Conservation (phyloP, 2,888 invertebrate species). For the Brachyptera risi region DNA sequence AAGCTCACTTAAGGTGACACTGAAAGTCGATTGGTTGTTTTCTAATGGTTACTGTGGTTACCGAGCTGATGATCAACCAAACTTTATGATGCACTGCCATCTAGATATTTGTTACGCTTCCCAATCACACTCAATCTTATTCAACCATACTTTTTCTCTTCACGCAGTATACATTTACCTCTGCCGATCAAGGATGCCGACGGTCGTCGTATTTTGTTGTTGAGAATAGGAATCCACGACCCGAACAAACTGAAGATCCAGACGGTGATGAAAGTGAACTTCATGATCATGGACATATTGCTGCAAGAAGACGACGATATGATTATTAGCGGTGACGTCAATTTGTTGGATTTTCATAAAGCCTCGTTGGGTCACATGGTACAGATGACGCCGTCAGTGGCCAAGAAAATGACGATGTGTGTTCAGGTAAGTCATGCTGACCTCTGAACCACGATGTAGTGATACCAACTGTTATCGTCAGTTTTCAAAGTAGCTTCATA, state of each 20-base stretch:
- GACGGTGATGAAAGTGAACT: constrained; percentile 63
- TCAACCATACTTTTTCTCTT: no score
- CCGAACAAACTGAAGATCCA: neutral
- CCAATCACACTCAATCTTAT: no score
- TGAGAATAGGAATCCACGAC: constrained; percentile 55
- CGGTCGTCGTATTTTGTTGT: constrained; percentile 69
- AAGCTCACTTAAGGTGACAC: no score
- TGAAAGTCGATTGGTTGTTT: no score
- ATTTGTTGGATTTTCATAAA: constrained; percentile 58
- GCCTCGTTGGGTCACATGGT: constrained; percentile 61
- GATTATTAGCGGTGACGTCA: constrained; percentile 75
- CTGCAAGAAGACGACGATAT: constrained; percentile 56
- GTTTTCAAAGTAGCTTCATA: no score
- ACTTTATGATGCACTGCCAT: no score
- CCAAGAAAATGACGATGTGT: constrained; percentile 81
- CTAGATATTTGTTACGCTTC: no score
- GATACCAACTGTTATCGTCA: no score
- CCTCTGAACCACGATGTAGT: no score
- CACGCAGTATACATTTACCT: constrained; percentile 49
- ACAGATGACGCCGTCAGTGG: constrained; percentile 75
- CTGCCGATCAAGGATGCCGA: constrained; percentile 76
- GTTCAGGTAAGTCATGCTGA: constrained; percentile 68
- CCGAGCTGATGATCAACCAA: no score
- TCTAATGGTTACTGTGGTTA: no score
- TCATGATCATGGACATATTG: constrained; percentile 82